These are phyloP conservation scores for Rhingia rostrata DNA, from an alignment of 2,888 invertebrate species.

Conservation along the genomic window DNA sequence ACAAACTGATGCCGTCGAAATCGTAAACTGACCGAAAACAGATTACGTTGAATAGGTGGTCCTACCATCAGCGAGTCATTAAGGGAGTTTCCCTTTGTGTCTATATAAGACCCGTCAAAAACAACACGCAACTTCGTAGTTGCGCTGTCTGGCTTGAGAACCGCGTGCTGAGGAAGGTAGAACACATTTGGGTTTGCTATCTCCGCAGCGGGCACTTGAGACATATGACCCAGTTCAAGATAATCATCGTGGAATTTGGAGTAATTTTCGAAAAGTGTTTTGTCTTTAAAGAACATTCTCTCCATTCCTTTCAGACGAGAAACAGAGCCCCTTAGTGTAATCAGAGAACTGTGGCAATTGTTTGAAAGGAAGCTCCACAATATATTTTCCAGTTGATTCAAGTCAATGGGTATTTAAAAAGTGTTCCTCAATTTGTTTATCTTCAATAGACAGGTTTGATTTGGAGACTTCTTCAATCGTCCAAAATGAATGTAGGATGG, in stretches of 20 bases:
- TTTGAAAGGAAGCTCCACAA: conserved; percentile 4
- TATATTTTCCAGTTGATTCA: background rate
- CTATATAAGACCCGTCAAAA: conserved; percentile 2
- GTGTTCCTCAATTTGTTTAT: background rate
- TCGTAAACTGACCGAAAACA: conserved; percentile 18
- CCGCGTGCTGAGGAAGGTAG: conserved; percentile 1
- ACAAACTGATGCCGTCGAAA: conserved; percentile 22
- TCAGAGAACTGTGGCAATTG: background rate
- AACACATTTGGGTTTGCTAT: conserved; percentile 2
- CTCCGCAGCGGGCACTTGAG: conserved; percentile 1
- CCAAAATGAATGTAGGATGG: background rate
- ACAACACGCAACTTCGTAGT: conserved; percentile 1
- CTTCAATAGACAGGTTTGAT: background rate
- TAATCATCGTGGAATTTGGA: conserved; percentile 4
- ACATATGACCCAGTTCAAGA: background rate
- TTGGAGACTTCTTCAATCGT: background rate
- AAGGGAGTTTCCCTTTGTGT: background rate
- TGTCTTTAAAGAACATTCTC: background rate
- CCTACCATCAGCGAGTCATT: conserved; percentile 1
- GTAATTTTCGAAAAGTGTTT: background rate
- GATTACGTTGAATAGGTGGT: conserved; percentile 9
- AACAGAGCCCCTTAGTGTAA: background rate
- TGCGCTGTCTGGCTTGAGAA: conserved; percentile 1
- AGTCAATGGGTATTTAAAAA: background rate
- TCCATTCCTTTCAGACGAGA: conserved; percentile 2